Percentiles rank a stretch among this genome's conserved stretches.
Evolutionary conservation across 2,888 invertebrate species (phyloP).

Genomic region (Agapostemon virescens): DNA sequence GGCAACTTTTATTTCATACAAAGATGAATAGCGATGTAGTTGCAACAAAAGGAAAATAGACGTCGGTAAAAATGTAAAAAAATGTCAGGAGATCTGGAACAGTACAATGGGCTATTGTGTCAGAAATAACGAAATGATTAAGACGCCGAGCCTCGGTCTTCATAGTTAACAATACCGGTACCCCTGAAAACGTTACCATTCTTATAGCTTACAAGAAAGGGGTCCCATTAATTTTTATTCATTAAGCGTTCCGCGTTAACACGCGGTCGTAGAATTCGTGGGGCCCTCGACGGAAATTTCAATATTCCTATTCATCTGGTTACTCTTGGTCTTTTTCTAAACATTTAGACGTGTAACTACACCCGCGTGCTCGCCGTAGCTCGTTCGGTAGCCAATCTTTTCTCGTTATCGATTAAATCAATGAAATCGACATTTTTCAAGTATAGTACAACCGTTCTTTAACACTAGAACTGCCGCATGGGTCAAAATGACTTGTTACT

Average conservation of each 20-base stretch:
- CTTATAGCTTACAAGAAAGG: background rate
- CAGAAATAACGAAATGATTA: background rate
- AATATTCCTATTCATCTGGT: slow-evolving; percentile 7
- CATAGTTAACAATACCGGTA: background rate
- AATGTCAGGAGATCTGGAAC: background rate
- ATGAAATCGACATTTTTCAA: too few species aligned
- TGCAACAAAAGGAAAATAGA: background rate
- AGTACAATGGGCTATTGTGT: background rate
- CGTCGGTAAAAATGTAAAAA: background rate
- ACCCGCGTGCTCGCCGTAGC: background rate
- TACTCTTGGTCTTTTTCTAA: background rate
- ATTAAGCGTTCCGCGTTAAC: background rate
- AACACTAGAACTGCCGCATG: too few species aligned
- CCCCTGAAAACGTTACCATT: background rate
- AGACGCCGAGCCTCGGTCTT: background rate
- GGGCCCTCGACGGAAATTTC: background rate
- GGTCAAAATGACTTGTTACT: too few species aligned
- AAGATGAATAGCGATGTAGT: background rate
- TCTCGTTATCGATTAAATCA: too few species aligned
- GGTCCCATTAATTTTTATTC: slow-evolving; percentile 34
- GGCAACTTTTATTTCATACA: background rate
- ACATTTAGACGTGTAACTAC: background rate
- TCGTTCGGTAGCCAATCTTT: too few species aligned
- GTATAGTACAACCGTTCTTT: too few species aligned
- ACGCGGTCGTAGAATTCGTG: background rate